phyloP scores from a whole-genome alignment of 2,888 invertebrate genomes.

The Ophion costatus region DNA sequence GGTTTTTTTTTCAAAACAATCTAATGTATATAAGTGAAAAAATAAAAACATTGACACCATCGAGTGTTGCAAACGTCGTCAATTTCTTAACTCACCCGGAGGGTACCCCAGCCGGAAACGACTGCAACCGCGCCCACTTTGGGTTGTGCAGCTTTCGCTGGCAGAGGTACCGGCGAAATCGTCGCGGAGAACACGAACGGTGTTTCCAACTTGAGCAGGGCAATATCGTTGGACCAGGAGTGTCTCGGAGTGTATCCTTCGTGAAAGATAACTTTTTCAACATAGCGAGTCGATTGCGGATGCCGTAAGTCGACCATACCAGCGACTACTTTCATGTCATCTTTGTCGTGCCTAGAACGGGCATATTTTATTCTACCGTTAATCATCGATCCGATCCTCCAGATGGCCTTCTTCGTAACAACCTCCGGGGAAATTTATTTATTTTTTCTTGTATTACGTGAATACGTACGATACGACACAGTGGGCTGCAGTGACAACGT shows the following conservation, averaged over 20 bases:
- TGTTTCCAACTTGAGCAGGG: constrained; percentile 70
- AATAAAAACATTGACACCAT: no score
- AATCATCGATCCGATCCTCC: not conserved
- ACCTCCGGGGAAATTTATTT: not conserved
- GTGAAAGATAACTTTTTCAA: constrained; percentile 64
- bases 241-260: constrained; percentile 19
- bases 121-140: constrained; percentile 67
- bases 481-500: constrained; percentile 76
- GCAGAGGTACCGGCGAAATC: constrained; percentile 83
- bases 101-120: constrained; percentile 78
- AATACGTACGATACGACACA: constrained; percentile 68
- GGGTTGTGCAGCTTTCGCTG: constrained; percentile 74
- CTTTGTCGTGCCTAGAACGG: not conserved
- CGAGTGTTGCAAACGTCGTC: not conserved
- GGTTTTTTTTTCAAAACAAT: no score
- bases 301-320: constrained; percentile 65
- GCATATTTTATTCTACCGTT: not conserved
- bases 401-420: not conserved
- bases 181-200: constrained; percentile 83
- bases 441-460: not conserved
- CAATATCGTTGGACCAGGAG: constrained; percentile 75
- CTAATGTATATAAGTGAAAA: no score
- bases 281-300: constrained; percentile 49
- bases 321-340: constrained; percentile 64
- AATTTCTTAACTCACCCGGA: constrained; percentile 71